Conservation (phyloP, 2,113 vertebrate genomes). For the Perognathus longimembris region DNA sequence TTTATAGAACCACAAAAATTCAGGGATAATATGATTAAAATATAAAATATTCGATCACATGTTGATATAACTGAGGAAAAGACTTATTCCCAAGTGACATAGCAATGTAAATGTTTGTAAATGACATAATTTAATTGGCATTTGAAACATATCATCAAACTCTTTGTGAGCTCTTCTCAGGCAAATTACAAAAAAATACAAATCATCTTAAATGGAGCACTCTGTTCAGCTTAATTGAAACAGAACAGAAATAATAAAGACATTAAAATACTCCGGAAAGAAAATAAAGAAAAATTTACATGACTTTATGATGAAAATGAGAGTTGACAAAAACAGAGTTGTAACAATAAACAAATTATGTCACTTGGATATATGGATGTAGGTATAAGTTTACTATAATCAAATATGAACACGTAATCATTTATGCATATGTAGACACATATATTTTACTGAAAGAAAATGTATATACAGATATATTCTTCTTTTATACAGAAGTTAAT, state of each 20-base stretch:
- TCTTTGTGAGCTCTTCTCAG: slow-evolving; percentile 47
- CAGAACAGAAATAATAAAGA: slow-evolving; percentile 14
- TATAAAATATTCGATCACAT: neutral
- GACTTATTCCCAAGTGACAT: slow-evolving; percentile 7
- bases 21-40: slow-evolving; percentile 9
- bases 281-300: neutral
- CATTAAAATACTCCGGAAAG: neutral
- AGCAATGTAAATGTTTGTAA: neutral
- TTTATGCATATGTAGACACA: neutral
- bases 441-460: neutral
- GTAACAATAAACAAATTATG: neutral
- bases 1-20: neutral
- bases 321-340: slow-evolving; percentile 38
- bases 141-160: slow-evolving; percentile 45
- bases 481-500: neutral
- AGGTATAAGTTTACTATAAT: neutral
- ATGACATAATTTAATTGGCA: slow-evolving; percentile 38
- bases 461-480: neutral
- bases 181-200: neutral
- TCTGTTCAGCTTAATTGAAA: slow-evolving; percentile 12
- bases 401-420: neutral
- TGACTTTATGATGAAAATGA: neutral
- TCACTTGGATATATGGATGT: neutral
- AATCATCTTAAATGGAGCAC: neutral
- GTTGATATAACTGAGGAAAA: slow-evolving; percentile 15